Percentiles rank a stretch among this genome's conserved stretches.
phyloP scores from a whole-genome alignment of 1,140 invertebrate species.

The Bombus terrestris region DNA sequence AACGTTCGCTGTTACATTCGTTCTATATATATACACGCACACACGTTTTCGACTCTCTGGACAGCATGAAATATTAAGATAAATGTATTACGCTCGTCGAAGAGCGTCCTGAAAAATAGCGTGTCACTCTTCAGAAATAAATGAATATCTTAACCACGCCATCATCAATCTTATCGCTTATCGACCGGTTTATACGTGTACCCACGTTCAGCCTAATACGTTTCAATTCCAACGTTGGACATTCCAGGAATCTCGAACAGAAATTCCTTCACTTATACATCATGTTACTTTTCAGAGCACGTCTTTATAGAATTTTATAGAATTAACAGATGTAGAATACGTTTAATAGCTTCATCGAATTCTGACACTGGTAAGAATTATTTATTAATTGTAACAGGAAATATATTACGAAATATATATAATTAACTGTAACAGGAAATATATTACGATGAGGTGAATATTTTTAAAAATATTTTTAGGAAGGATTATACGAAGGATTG shows the following conservation, averaged over 20 bases:
- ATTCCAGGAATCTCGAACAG: not conserved
- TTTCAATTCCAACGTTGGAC: too few species aligned
- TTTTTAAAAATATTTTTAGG: too few species aligned
- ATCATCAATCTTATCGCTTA: constrained; percentile 56
- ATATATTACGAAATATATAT: too few species aligned
- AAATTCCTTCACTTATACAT: not conserved
- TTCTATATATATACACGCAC: not conserved
- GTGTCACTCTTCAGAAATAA: constrained; percentile 54
- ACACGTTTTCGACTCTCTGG: not conserved
- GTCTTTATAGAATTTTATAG: not conserved
- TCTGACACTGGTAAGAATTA: too few species aligned
- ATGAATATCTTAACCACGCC: constrained; percentile 44
- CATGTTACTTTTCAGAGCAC: not conserved
- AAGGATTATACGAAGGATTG: too few species aligned
- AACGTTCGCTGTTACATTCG: constrained; percentile 19
- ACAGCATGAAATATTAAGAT: constrained; percentile 56
- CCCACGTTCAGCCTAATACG: not conserved
- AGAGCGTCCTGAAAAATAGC: constrained; percentile 47
- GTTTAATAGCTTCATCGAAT: too few species aligned
- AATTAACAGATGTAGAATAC: not conserved
- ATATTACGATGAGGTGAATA: too few species aligned
- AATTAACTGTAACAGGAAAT: too few species aligned
- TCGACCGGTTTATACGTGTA: constrained; percentile 49
- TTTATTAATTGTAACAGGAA: too few species aligned
- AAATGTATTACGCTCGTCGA: constrained; percentile 50